Conservation (phyloP, 2,888 invertebrate species). For the Epsilonema sp. region DNA sequence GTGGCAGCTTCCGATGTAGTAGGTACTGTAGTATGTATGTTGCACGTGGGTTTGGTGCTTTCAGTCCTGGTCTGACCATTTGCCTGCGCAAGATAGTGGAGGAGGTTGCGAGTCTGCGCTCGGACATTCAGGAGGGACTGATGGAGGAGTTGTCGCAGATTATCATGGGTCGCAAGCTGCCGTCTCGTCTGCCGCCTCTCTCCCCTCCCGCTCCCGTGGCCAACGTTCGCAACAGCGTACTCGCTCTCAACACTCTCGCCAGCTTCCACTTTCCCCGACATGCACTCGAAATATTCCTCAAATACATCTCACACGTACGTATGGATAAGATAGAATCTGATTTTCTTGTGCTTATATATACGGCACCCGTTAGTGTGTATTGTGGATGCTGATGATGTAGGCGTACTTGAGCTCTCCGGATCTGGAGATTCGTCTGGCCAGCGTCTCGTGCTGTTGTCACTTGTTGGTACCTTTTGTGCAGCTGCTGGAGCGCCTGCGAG, state of each 20-base stretch:
- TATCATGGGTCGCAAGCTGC: conserved; percentile 56
- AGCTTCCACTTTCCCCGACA: conserved; percentile 45
- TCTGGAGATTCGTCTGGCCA: conserved; percentile 72
- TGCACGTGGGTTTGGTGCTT: not conserved
- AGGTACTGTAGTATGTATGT: not conserved
- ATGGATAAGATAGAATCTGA: not conserved
- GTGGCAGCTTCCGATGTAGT: no score
- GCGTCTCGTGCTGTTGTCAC: conserved; percentile 77
- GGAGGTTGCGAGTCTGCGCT: conserved; percentile 63
- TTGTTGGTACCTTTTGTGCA: conserved; percentile 61
- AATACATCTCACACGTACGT: conserved; percentile 21
- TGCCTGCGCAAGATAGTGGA: conserved; percentile 71
- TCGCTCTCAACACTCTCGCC: conserved; percentile 77
- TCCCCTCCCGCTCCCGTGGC: conserved; percentile 28
- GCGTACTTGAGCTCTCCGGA: conserved; percentile 55
- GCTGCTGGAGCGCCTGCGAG: conserved; percentile 12
- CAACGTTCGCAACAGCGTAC: conserved; percentile 61
- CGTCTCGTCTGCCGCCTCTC: conserved; percentile 12
- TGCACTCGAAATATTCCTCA: conserved; percentile 21
- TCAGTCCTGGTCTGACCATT: conserved; percentile 60
- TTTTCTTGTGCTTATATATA: no score
- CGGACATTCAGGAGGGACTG: conserved; percentile 75
- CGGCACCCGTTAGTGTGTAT: no score
- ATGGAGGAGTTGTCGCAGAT: conserved; percentile 70
- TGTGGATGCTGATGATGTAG: conserved; percentile 9